These are phyloP conservation scores for Cantharis rufa DNA, from an alignment of 2,888 invertebrate species.

Conservation along the genomic window DNA sequence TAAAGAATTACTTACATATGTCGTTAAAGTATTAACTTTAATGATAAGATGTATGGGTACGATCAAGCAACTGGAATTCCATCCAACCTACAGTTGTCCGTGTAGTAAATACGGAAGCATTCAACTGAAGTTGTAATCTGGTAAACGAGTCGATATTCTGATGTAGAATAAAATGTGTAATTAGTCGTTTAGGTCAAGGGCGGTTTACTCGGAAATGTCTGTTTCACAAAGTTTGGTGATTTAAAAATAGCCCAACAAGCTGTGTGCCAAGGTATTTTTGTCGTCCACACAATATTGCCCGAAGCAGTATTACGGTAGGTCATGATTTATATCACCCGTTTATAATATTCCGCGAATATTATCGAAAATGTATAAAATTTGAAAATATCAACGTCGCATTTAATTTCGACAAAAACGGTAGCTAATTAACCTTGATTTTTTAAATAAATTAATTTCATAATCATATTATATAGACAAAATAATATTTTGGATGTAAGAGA, in stretches of 20 bases:
- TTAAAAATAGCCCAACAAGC: constrained; percentile 32
- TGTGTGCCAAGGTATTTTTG: constrained; percentile 31
- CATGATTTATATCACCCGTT: constrained; percentile 9
- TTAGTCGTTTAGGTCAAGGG: constrained; percentile 31
- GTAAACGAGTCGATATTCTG: constrained; percentile 27
- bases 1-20: constrained; percentile 22
- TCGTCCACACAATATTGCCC: constrained; percentile 31
- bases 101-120: constrained; percentile 27
- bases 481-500: not conserved
- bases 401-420: not conserved
- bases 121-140: constrained; percentile 30
- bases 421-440: too few relatives aligned
- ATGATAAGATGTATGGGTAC: constrained; percentile 11
- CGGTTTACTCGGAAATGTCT: constrained; percentile 26
- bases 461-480: too few relatives aligned
- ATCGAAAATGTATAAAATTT: not conserved
- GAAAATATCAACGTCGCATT: not conserved
- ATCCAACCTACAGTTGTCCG: not conserved
- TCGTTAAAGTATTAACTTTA: constrained; percentile 28
- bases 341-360: not conserved
- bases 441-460: too few relatives aligned
- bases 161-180: constrained; percentile 24
- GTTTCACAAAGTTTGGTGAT: constrained; percentile 31
- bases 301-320: constrained; percentile 31
- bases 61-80: not conserved